Conservation (phyloP, 2,888 invertebrate genomes). For the Pimpla rufipes region DNA sequence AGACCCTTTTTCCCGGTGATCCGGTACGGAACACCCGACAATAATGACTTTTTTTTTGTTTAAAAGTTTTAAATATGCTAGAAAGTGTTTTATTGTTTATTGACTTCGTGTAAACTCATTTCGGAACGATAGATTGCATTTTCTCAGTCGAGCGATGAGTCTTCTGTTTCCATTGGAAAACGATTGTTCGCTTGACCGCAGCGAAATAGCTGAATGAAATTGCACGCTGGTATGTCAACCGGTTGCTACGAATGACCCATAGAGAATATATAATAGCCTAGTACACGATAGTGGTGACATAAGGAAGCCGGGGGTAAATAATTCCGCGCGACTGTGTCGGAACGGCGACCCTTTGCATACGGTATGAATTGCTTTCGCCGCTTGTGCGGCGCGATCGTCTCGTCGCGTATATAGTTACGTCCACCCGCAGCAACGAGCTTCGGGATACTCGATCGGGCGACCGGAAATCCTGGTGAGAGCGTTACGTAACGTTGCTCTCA, state of each 20-base stretch:
- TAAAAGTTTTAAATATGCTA: too few species aligned
- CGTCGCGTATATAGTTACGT: constrained; percentile 8
- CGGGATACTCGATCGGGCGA: constrained; percentile 53
- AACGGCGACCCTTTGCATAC: constrained; percentile 59
- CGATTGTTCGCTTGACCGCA: neutral
- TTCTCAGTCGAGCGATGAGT: neutral
- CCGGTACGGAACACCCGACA: too few species aligned
- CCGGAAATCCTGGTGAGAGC: constrained; percentile 66
- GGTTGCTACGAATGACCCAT: constrained; percentile 48
- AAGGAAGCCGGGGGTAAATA: constrained; percentile 48
- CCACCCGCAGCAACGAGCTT: constrained; percentile 18
- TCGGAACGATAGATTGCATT: too few species aligned
- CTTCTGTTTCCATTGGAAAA: too few species aligned
- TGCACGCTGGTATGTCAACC: neutral
- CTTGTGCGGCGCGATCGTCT: constrained; percentile 33
- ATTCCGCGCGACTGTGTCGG: constrained; percentile 46
- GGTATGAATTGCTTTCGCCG: constrained; percentile 54
- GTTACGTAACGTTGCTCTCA: constrained; percentile 60
- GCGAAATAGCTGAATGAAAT: neutral
- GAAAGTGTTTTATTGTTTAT: too few species aligned
- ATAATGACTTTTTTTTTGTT: too few species aligned
- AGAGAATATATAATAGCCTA: constrained; percentile 45
- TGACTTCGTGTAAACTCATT: too few species aligned
- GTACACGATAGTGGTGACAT: constrained; percentile 25
- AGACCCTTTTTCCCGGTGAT: too few species aligned